These are phyloP conservation scores for Montifringilla adamsi DNA, from an alignment of 2,113 vertebrate genomes.

Conservation along the genomic window DNA sequence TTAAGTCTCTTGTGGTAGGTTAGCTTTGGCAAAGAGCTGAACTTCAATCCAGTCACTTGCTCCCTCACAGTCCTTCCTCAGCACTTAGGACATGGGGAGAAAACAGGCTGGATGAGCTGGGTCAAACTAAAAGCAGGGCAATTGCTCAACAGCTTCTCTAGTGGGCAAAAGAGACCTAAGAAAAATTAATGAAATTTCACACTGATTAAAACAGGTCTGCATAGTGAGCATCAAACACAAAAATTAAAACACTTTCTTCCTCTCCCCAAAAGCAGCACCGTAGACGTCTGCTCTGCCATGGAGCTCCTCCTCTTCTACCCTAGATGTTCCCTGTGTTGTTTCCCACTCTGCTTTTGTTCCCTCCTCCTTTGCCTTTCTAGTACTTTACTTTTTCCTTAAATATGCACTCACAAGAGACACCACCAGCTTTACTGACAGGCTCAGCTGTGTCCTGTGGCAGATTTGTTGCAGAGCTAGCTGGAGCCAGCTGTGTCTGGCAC, in stretches of 20 bases:
- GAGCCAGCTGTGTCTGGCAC: background rate
- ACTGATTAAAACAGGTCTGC: background rate
- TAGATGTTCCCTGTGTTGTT: background rate
- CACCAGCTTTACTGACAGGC: background rate
- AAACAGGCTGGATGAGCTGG: background rate
- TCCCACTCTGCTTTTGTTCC: background rate
- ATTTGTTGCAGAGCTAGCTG: background rate
- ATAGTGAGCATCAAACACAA: background rate
- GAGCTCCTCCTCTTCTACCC: background rate
- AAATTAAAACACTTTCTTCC: background rate
- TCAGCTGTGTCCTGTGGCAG: rapidly evolving
- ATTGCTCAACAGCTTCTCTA: background rate
- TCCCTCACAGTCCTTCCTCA: background rate
- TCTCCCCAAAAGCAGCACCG: background rate
- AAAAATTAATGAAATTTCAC: background rate
- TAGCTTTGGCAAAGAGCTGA: background rate
- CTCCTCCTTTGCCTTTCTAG: background rate
- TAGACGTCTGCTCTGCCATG: background rate
- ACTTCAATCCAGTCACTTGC: rapidly evolving
- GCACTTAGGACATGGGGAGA: rapidly evolving
- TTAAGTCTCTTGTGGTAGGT: background rate
- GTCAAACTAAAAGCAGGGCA: background rate
- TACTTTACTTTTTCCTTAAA: background rate
- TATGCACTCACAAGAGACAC: background rate
- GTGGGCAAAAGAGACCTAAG: background rate